Evolutionary conservation across 2,797 vertebrate genomes (phyloP).

Genomic region (Hylomyscus alleni): DNA sequence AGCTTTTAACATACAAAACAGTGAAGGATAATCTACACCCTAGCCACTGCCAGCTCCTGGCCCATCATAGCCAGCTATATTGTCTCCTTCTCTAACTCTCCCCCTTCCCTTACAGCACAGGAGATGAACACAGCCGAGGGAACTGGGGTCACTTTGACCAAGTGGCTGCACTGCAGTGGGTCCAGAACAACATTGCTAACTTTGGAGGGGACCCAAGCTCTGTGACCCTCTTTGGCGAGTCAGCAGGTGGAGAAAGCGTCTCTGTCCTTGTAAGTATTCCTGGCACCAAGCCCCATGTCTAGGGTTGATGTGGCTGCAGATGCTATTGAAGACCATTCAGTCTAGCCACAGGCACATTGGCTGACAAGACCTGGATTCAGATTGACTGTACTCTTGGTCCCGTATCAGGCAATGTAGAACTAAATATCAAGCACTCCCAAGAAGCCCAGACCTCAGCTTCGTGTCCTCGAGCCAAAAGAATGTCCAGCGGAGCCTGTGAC

Average conservation of each 20-base stretch:
- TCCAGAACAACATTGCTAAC: slow-evolving; percentile 92
- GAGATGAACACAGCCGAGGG: slow-evolving; percentile 90
- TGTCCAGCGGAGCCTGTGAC: neutral
- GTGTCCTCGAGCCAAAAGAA: neutral
- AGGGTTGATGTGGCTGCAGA: neutral
- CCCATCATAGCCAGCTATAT: neutral
- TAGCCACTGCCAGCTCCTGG: neutral
- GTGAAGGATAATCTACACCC: neutral
- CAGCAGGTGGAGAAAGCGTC: slow-evolving; percentile 92
- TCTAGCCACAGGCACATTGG: neutral
- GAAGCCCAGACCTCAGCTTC: neutral
- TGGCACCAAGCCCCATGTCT: no score
- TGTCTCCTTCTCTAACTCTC: neutral
- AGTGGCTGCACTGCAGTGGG: slow-evolving; percentile 93
- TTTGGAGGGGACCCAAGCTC: slow-evolving; percentile 82
- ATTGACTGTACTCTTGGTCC: neutral
- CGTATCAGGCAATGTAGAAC: neutral
- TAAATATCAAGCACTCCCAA: neutral
- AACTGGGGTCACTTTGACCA: slow-evolving; percentile 96
- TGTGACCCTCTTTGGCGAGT: slow-evolving; percentile 93
- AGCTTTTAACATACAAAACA: neutral
- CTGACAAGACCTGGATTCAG: neutral
- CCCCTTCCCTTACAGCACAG: slow-evolving; percentile 89
- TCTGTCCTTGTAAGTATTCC: slow-evolving; percentile 91
- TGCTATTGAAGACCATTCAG: neutral